These are phyloP conservation scores for Galaxias olidus DNA, from an alignment of 2,797 vertebrate species.

Conservation along the genomic window DNA sequence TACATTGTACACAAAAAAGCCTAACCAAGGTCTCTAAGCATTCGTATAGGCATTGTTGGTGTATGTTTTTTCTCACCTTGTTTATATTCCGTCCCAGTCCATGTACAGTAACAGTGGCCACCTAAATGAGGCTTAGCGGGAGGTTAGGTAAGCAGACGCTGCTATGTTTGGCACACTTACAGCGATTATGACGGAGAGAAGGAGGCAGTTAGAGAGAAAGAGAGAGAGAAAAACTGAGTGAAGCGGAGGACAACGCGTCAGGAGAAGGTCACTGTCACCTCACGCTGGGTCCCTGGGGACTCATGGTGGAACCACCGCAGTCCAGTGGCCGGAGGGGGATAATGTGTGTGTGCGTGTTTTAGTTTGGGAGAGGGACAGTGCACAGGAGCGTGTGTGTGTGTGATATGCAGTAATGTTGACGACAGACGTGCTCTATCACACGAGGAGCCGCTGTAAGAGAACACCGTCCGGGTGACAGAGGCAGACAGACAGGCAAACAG, in stretches of 20 bases:
- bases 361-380: neutral
- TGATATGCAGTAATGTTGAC: constrained; percentile 12
- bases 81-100: no score
- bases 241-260: neutral
- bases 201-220: constrained; percentile 19
- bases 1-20: no score
- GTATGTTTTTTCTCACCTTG: no score
- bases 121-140: neutral
- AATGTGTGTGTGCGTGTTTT: neutral
- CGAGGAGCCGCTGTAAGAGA: constrained; percentile 29
- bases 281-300: neutral
- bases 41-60: no score
- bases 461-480: constrained; percentile 15
- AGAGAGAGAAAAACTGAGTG: neutral
- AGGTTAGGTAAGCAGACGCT: neutral
- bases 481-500: neutral
- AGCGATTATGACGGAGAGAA: constrained; percentile 46
- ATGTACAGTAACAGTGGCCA: no score
- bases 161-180: constrained; percentile 9
- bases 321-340: neutral
- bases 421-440: constrained; percentile 14
- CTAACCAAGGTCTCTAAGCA: no score
- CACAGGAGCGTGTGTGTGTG: constrained; percentile 6
- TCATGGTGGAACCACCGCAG: constrained; percentile 15
- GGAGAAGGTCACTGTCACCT: constrained; percentile 20